phyloP scores from a whole-genome alignment of 2,888 invertebrate species.

The Lasioglossum malachurum region DNA sequence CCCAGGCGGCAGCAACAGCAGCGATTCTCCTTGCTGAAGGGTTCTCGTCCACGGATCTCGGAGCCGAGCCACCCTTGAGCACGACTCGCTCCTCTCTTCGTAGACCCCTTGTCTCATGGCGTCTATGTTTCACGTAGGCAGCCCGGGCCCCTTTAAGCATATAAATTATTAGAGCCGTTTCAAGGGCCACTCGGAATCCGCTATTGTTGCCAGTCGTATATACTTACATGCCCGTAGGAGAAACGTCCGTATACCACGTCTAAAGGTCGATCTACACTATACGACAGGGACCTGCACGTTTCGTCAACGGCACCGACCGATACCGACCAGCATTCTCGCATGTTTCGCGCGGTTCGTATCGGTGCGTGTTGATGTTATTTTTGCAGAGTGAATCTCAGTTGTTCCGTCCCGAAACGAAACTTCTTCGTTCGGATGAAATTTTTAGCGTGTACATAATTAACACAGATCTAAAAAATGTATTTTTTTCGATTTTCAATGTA shows the following conservation, averaged over 20 bases:
- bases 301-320: too few relatives aligned
- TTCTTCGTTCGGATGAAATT: too few relatives aligned
- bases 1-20: slow-evolving; percentile 65
- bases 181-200: slow-evolving; percentile 78
- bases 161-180: slow-evolving; percentile 83
- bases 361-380: too few relatives aligned
- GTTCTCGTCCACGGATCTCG: slow-evolving; percentile 75
- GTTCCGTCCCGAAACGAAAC: too few relatives aligned
- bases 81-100: slow-evolving; percentile 75
- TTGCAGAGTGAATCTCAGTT: too few relatives aligned
- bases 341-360: too few relatives aligned
- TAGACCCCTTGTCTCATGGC: slow-evolving; percentile 69
- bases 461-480: too few relatives aligned
- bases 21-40: slow-evolving; percentile 76
- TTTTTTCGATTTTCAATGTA: too few relatives aligned
- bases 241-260: slow-evolving; percentile 66
- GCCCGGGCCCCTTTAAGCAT: slow-evolving; percentile 77
- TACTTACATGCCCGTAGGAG: slow-evolving; percentile 64
- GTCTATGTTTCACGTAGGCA: slow-evolving; percentile 76
- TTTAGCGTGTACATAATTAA: too few relatives aligned
- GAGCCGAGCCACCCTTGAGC: slow-evolving; percentile 78
- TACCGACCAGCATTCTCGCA: too few relatives aligned
- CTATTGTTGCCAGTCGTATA: slow-evolving; percentile 73
- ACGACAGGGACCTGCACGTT: too few relatives aligned
- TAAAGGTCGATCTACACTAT: slow-evolving; percentile 1